Evolutionary conservation across 2,113 vertebrate genomes (phyloP), one percentile per base, ranked within the genome.

Genomic region (Phalacrocorax brasilianus): DNA sequence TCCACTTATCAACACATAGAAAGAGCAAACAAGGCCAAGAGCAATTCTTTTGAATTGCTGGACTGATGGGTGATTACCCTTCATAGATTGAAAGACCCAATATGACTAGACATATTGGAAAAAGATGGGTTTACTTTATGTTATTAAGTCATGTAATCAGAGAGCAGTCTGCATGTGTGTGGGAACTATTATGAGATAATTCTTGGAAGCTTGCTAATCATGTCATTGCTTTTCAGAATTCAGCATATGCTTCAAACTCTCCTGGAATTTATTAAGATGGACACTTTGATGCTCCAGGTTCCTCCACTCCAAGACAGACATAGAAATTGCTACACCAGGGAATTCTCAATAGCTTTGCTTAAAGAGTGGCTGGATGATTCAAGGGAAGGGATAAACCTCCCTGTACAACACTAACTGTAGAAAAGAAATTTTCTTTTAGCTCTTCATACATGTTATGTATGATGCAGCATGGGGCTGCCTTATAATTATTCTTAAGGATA

Each of bases 101-200:
- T 75, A 65, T 42, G 45, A 91, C 32, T 76, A 93, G 47, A 78
- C 17, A 52, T 65, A 52, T 23, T 76, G 47, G 40, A 14, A 93
- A 93, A 97, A 97, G 33, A 88, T 74, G 66, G 44, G 18, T 96
- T 92, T 85, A 65, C 93, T 93, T 94, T 88, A 67, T 77, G 40
- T 35, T 71, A 59, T 71, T 96, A 84, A 91, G 50, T 91, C 59
- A 59, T 27, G 17, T 68, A 95, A 96, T 97, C 85, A 92, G 70
- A 96, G 40, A 74, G 11, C 32, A 85, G 55, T 35, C 44, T 93
- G 72, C 40, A 65, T 77, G 89, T 85, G 66, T 87, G 66, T 44
- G 73, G 73, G 55, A 93, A 95, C 91, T 88, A 89, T 68, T 71
- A 82, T 80, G 85, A 95, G 74, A 84, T 81, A 96, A 93, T 96